Evolutionary conservation across 2,888 invertebrate genomes (phyloP), one percentile per base, ranked within the genome.

Genomic region (Latrodectus elegans): DNA sequence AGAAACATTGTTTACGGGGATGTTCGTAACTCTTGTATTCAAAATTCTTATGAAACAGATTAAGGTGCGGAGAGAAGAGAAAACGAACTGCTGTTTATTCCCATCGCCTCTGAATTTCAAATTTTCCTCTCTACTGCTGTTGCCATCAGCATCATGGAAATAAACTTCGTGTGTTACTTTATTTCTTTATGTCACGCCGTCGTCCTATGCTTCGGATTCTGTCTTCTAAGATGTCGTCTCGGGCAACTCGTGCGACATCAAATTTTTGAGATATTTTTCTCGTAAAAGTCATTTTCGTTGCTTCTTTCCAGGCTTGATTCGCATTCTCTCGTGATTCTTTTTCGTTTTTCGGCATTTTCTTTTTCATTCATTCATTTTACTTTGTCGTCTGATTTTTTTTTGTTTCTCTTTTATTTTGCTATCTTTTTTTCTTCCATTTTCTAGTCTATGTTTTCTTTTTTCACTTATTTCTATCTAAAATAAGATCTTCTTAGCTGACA

Each of bases 61-160:
- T 15, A 60, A 60, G 38, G 38, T 38, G 38, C n/a, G 60, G 60
- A 10, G 60, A 60, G 14, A 60, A 60, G 60, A 55, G 17, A 60
- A 79, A 71, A 55, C n/a, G n/a, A 38, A 15, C 68, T 68, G 49
- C 60, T 15, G 49, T 9, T 71, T 51, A 49, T 72, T 81, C 65
- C 53, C 53, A 26, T 64, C 38, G 64, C 74, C 65, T 67, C 51
- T 52, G 73, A 73, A 73, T 73, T 65, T 52, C 73, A 64, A 73
- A 81, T 73, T 73, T 53, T 65, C 65, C 53, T 60, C n/a, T 60
- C 60, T n/a, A 51, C 51, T 74, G 26, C 76, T 49, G 65, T 15
- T 65, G 53, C 65, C 68, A 68, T 51, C 15, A 60, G n/a, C 38
- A 38, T 38, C 38, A 81, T 81, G 67, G 65, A 74, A 81, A 81